Evolutionary conservation across 2,888 invertebrate species (phyloP).

Genomic region (Ephialtes manifestator): DNA sequence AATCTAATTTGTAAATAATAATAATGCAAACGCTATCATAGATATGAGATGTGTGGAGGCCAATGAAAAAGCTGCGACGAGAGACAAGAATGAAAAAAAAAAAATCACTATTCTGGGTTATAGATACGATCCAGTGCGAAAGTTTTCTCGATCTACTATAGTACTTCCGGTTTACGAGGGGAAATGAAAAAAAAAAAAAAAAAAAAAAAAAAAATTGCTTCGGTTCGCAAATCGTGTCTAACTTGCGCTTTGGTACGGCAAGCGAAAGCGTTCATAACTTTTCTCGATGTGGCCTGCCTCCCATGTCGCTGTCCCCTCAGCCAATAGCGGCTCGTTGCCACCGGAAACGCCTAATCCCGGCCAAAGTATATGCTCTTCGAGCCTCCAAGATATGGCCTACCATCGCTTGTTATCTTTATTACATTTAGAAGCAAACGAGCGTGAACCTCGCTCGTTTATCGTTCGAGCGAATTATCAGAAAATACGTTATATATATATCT

Average conservation of each 20-base stretch:
- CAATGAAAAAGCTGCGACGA: slow-evolving; percentile 41
- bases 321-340: slow-evolving; percentile 49
- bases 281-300: slow-evolving; percentile 55
- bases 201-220: slow-evolving; percentile 28
- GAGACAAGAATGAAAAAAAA: slow-evolving; percentile 14
- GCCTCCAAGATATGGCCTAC: slow-evolving; percentile 62
- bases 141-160: slow-evolving; percentile 27
- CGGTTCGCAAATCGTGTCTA: slow-evolving; percentile 33
- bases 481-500: slow-evolving; percentile 4
- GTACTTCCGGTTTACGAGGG: slow-evolving; percentile 40
- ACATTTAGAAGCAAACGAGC: slow-evolving; percentile 58
- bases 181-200: too few relatives aligned
- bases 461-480: slow-evolving; percentile 35
- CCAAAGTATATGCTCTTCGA: slow-evolving; percentile 52
- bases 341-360: slow-evolving; percentile 59
- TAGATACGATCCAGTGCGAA: slow-evolving; percentile 37
- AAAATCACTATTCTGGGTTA: slow-evolving; percentile 30
- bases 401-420: slow-evolving; percentile 68
- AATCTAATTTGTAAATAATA: slow-evolving; percentile 68
- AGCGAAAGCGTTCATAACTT: slow-evolving; percentile 66
- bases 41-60: slow-evolving; percentile 42
- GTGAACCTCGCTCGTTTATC: slow-evolving; percentile 27
- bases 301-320: slow-evolving; percentile 42
- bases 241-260: neutral
- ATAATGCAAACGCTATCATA: slow-evolving; percentile 58